Base-by-base conservation (phyloP, 2,888 invertebrate genomes). In the Synergus gifuensis region DNA sequence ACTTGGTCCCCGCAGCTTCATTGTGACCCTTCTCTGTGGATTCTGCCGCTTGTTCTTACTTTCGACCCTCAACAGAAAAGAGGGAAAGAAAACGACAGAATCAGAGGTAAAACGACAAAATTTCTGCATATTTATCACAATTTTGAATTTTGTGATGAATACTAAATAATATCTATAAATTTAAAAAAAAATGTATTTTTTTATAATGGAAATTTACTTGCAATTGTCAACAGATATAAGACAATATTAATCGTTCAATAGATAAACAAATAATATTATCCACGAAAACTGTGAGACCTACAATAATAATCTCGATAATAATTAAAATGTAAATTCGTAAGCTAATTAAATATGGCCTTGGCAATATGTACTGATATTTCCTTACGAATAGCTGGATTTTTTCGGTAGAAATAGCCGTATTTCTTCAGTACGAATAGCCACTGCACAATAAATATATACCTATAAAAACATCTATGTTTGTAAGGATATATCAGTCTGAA, bases 1-100 rank as follows among this genome's bases (percentile, higher is more conserved):
- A 86, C 89, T 88, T 86, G 81, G 83, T 80, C 81, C 76, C 76
- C 81, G 80, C 78, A 78, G 77, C 80, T 81, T 82, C 81, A 80
- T 82, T 78, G 66, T 78, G 80, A 76, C 82, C 79, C 79, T 64
- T 64, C 63, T 64, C n/a, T 62, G 62, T 63, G n/a, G 46, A 54
- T 73, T 60, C 44, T 64, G n/a, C 44, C 80, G 42, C 79, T 63
- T 80, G 76, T 49, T 18, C 66, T 60, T 60, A 79, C 62, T 67
- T 42, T n/a, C 54, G 16, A 67, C 14, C 14, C 63, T 63, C 44
- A 67, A 16, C 8, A 18, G 36, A 78, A n/a, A 16, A 28, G 11
- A 40, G 14, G 9, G 49, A 67, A 54, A 58, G 18, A 81, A 85
- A 82, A 81, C 78, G 78, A 81, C 82, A n/a, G 36, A 36, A 73